Evolutionary conservation across 2,888 invertebrate species (phyloP), one percentile per base, ranked within the genome.

Genomic region (Neocrepidodera transversa): DNA sequence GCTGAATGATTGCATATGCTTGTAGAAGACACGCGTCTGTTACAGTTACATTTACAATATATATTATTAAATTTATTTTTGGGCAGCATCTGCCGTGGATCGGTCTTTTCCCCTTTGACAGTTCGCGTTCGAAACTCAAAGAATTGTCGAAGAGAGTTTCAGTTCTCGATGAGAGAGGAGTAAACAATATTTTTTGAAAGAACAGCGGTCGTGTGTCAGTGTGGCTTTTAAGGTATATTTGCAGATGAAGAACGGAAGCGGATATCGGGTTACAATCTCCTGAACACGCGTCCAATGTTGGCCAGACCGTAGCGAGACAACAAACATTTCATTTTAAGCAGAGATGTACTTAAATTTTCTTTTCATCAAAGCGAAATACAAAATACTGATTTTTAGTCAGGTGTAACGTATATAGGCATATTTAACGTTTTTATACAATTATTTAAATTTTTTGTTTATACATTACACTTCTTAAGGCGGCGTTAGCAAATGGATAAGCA

Each of bases 221-320:
- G 58, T 38, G 53, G 58, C 62, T 62, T 62, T 59, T 58, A 57
- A 55, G 45, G 54, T 42, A 55, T 60, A 60, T 60, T 63, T 63
- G 58, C 60, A 43, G 60, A 58, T 52, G 60, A 58, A 49, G 48
- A 63, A 45, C 60, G 63, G 60, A 63, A 63, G 58, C 45, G 52
- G 51, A 63, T 51, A 51, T 62, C 62, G 62, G 54, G 58, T 59
- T 63, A 60, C 63, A 38, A 57, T 53, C 38, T 53, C n/a, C 45
- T 17, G 60, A 53, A 58, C 60, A 55, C 58, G 59, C 62, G 55
- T 53, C 53, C 30, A 38, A 18, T 36, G 49, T 20, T 18, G 14
- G 30, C 32, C 13, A 56, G 53, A 43, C 49, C 53, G 48, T 20
- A 17, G 32, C 35, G 53, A 45, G 30, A 51, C 51, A 28, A 28